Percentiles rank a stretch among this genome's conserved stretches.
These are phyloP conservation scores for Lathamus discolor DNA, from an alignment of 2,113 vertebrate genomes.

Conservation along the genomic window DNA sequence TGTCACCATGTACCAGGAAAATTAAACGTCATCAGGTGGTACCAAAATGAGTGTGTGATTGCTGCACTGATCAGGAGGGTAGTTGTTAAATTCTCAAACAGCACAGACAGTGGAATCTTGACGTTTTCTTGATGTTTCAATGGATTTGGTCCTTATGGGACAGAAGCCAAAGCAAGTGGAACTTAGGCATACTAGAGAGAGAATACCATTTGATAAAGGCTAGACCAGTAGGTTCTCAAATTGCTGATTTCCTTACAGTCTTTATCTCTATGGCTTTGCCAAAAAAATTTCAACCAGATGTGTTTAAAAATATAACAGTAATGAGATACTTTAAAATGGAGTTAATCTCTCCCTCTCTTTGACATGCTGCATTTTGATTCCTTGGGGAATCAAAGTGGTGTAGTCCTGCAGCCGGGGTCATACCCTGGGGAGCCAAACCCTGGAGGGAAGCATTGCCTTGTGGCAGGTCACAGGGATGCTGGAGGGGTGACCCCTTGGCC, in stretches of 20 bases:
- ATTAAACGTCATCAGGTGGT: neutral
- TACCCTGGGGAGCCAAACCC: neutral
- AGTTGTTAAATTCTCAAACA: neutral
- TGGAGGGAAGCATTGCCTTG: neutral
- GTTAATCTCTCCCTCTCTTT: slow-evolving; percentile 28
- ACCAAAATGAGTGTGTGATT: neutral
- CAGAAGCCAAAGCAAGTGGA: neutral
- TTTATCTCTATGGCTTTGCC: slow-evolving; percentile 42
- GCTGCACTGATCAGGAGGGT: neutral
- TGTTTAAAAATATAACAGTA: slow-evolving; percentile 52
- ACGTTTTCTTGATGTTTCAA: neutral
- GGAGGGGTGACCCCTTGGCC: neutral
- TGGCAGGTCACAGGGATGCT: neutral
- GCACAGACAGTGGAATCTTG: neutral
- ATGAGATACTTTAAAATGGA: slow-evolving; percentile 41
- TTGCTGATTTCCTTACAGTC: neutral
- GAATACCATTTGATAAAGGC: neutral
- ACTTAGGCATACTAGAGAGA: neutral
- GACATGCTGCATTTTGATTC: neutral
- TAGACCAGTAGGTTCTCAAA: slow-evolving; percentile 1
- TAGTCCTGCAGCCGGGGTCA: neutral
- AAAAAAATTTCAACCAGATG: slow-evolving; percentile 19
- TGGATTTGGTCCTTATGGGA: neutral
- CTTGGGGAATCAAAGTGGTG: neutral
- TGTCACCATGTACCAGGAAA: neutral